These are phyloP conservation scores for Pycnonotus jocosus DNA, from an alignment of 2,113 vertebrate genomes.

Conservation along the genomic window DNA sequence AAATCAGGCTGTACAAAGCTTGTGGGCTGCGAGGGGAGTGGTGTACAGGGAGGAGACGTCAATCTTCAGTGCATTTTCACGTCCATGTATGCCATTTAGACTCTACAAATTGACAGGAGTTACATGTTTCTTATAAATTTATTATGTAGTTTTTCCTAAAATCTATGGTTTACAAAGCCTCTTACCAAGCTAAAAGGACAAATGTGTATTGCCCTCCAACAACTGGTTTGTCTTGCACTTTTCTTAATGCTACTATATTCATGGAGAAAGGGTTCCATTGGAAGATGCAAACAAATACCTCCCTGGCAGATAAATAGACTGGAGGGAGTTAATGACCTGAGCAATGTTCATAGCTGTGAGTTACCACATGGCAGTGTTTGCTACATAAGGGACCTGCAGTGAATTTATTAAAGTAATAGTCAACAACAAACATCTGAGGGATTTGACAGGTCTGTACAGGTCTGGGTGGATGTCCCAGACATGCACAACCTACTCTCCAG, in stretches of 20 bases:
- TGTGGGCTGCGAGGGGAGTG: rapidly evolving
- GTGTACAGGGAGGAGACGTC: neutral
- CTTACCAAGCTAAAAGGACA: neutral
- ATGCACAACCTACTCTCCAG: neutral
- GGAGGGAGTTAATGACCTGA: neutral
- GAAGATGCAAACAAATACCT: neutral
- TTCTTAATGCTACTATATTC: neutral
- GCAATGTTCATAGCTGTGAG: neutral
- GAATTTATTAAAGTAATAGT: neutral
- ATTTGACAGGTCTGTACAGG: neutral
- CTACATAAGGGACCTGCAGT: neutral
- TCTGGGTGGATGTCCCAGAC: neutral
- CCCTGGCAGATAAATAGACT: neutral
- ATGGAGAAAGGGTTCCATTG: neutral
- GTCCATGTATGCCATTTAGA: rapidly evolving
- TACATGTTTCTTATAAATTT: neutral
- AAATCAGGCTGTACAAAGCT: neutral
- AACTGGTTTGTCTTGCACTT: neutral
- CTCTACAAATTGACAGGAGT: neutral
- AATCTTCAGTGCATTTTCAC: neutral
- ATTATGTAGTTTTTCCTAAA: neutral
- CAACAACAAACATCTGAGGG: neutral
- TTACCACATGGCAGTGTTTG: neutral
- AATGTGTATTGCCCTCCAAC: neutral
- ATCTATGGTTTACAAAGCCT: neutral